Conservation (phyloP, 2,113 vertebrate genomes). For the Oenanthe oenanthe region DNA sequence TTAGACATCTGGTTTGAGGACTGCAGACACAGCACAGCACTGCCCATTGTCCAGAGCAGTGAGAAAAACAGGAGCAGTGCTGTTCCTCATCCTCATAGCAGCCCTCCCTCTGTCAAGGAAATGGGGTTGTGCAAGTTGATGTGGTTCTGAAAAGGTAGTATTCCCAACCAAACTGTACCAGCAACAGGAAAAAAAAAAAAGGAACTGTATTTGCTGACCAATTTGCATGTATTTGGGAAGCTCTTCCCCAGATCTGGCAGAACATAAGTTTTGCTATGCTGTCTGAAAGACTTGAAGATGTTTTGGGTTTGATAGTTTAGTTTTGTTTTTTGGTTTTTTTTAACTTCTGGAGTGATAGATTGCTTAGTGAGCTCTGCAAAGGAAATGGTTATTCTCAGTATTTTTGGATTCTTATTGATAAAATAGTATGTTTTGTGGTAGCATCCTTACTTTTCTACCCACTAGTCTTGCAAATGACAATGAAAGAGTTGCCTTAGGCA, state of each 20-base stretch:
- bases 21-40: neutral
- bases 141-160: neutral
- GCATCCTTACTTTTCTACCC: neutral
- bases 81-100: neutral
- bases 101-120: neutral
- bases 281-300: neutral
- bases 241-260: neutral
- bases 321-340: neutral
- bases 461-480: neutral
- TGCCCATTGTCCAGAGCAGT: neutral
- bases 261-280: neutral
- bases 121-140: neutral
- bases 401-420: neutral
- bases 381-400: neutral
- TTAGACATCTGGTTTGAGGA: neutral
- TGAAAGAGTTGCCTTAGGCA: neutral
- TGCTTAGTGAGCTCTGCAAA: neutral
- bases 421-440: neutral
- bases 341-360: neutral
- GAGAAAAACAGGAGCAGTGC: neutral
- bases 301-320: neutral
- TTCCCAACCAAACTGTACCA: neutral
- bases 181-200: neutral
- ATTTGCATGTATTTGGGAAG: neutral
- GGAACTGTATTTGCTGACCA: neutral